A percentile compares a stretch with the other conserved stretches of the same genome.
Evolutionary conservation across 2,113 vertebrate genomes (phyloP).

Genomic region (Gymnocephalus cernua): DNA sequence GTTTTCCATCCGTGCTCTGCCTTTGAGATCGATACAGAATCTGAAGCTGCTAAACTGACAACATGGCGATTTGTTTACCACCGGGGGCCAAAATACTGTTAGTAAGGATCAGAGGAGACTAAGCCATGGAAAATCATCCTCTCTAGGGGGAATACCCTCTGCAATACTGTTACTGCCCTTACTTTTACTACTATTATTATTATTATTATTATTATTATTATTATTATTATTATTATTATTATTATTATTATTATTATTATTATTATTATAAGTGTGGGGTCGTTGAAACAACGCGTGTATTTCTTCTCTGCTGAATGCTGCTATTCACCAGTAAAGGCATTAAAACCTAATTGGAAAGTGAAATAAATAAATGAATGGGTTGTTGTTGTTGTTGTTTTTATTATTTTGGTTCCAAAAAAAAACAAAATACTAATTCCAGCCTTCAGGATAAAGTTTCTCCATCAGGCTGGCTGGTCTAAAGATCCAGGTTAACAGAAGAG

Average conservation of each 20-base stretch:
- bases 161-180: background rate
- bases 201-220: background rate
- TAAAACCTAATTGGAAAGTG: background rate
- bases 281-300: background rate
- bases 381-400: background rate
- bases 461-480: background rate
- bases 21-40: constrained; percentile 62
- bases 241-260: constrained; percentile 8
- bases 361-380: background rate
- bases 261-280: background rate
- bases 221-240: background rate
- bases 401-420: background rate
- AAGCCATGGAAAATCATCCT: constrained; percentile 14
- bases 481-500: no score
- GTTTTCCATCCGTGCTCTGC: constrained; percentile 18
- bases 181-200: constrained; percentile 2
- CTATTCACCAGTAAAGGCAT: background rate
- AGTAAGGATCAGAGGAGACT: constrained; percentile 12
- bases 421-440: background rate
- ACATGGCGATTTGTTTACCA: constrained; percentile 57
- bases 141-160: background rate
- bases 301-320: background rate
- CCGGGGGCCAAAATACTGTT: constrained; percentile 42
- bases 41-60: constrained; percentile 60
- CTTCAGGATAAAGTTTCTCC: background rate